Base-by-base conservation (phyloP, 2,113 vertebrate species). In the Willisornis vidua region DNA sequence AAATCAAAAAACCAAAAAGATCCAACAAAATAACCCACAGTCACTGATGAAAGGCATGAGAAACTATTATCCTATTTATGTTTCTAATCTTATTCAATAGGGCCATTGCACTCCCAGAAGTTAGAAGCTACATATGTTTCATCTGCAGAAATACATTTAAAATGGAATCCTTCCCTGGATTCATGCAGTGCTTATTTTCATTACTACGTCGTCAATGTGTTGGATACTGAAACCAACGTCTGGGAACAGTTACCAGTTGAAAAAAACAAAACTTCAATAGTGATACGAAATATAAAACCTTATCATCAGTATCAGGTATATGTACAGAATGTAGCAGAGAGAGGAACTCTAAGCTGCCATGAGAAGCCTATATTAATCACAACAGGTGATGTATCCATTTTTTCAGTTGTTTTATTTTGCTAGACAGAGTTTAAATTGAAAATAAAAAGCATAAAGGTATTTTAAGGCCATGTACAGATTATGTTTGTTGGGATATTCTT, bases 251-350 rank as follows among this genome's bases (percentile, higher is more conserved):
- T 98, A 10, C 72, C 92, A 55, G 88, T 98, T 93, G 93, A 84
- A 87, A 98, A 98, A 92, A 92, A 49, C 62, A 97, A 95, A 59
- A 93, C 90, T 51, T 97, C 97, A 45, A 61, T 91, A 61, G 76
- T 94, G 67, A 98, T 99, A 87, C 52, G 37, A 97, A 96, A 97
- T 39, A 59, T 98, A 63, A 97, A 96, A 84, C 94, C 98, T n/a
- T 98, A 98, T 95, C 98, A 97, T 88, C 96, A 92, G 43, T 99
- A 99, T 97, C 95, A 74, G 46, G n/a, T 99, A 45, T 96, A 97
- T 89, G 89, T 99, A 48, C 96, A 98, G 86, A 98, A 97, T 3
- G 94, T 98, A 77, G 97, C 98, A 63, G 94, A 95, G 61, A 96
- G 95, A 51, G 98, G 98, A 81, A 96, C 98, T 92, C 89, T 97